These are phyloP conservation scores for Oreochromis mossambicus DNA, from an alignment of 2,797 vertebrate species.

Conservation along the genomic window DNA sequence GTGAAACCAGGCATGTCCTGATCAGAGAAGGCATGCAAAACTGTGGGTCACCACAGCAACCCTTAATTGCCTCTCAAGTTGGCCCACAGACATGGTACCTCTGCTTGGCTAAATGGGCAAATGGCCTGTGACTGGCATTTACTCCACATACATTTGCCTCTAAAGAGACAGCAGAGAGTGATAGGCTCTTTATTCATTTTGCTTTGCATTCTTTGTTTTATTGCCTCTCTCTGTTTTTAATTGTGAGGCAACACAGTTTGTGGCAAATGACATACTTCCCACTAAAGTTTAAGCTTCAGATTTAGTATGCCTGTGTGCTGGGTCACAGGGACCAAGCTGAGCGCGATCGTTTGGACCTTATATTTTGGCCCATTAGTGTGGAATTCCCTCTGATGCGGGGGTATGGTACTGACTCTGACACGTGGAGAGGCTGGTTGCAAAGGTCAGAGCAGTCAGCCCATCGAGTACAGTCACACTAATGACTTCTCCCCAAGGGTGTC, in stretches of 20 bases:
- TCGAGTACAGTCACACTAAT: conserved; percentile 48
- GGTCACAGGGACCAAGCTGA: conserved; percentile 11
- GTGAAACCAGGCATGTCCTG: conserved; percentile 68
- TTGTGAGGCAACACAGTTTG: conserved; percentile 26
- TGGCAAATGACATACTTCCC: conserved; percentile 6
- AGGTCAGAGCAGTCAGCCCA: conserved; percentile 57
- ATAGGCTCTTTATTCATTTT: conserved; percentile 15
- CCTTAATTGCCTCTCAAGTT: conserved; percentile 69
- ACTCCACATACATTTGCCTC: conserved; percentile 10
- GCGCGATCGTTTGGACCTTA: not conserved
- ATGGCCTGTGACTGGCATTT: conserved; percentile 33
- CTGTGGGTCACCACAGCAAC: conserved; percentile 72
- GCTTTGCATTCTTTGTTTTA: conserved; percentile 27
- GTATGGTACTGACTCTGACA: conserved; percentile 52
- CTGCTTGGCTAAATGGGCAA: conserved; percentile 44
- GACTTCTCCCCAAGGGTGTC: conserved; percentile 47
- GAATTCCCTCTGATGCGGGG: conserved; percentile 59
- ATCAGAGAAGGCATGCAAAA: conserved; percentile 60
- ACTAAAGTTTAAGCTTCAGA: conserved; percentile 2
- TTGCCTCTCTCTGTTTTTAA: conserved; percentile 28
- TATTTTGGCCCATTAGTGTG: conserved; percentile 53
- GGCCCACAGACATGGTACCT: conserved; percentile 62
- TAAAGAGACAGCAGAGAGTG: not conserved
- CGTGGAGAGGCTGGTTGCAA: conserved; percentile 45
- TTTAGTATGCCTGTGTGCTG: conserved; percentile 2